Conservation (phyloP, 2,797 vertebrate species). For the Kryptopterus vitreolus region DNA sequence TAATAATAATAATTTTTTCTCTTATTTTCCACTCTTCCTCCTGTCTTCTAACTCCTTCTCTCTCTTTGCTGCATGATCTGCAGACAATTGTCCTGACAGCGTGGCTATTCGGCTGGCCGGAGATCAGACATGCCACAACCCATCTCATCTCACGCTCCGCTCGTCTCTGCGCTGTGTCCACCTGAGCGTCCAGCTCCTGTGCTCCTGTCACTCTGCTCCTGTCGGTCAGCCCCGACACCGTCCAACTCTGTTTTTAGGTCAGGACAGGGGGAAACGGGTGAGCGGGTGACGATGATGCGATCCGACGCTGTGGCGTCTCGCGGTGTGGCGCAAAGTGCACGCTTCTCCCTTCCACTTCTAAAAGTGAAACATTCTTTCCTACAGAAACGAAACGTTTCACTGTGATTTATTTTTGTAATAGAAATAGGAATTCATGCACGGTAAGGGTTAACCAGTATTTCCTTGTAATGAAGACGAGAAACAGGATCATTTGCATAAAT, state of each 20-base stretch:
- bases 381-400: background rate
- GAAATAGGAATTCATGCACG: background rate
- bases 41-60: background rate
- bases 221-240: slow-evolving; percentile 29
- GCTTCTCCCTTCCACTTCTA: slow-evolving; percentile 43
- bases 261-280: slow-evolving; percentile 42
- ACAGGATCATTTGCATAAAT: background rate
- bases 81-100: slow-evolving; percentile 56
- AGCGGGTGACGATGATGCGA: slow-evolving; percentile 55
- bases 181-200: slow-evolving; percentile 50
- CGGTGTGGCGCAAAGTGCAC: slow-evolving; percentile 51
- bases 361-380: background rate
- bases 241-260: slow-evolving; percentile 56
- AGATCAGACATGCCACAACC: slow-evolving; percentile 57
- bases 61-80: background rate
- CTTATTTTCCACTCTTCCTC: background rate
- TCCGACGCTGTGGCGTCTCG: slow-evolving; percentile 49
- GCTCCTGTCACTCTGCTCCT: slow-evolving; percentile 52
- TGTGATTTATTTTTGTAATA: background rate
- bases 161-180: slow-evolving; percentile 40
- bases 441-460: background rate
- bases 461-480: background rate
- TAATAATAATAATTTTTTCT: too few relatives aligned
- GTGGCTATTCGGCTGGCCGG: slow-evolving; percentile 47
- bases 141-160: slow-evolving; percentile 52